Base-by-base conservation (phyloP, 1,140 invertebrate species). In the Rhyzopertha dominica region DNA sequence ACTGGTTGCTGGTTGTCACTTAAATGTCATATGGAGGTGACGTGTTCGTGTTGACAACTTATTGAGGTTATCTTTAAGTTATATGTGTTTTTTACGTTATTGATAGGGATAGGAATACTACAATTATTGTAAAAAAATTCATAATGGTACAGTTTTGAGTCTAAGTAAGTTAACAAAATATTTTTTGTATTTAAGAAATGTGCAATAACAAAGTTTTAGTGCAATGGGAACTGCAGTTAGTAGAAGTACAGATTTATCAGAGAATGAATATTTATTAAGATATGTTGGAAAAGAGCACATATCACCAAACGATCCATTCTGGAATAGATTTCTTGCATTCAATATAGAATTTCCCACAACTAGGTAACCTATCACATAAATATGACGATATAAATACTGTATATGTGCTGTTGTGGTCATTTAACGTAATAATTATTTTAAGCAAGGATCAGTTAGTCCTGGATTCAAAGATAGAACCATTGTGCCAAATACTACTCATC, bases 271-370 rank as follows among this genome's bases (percentile, higher is more conserved):
- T 59, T 70, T 97, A 20, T 72, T 77, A 39, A 74, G 76, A 38
- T 88, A 97, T 63, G 84, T 85, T 48, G 81, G 87, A 0, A 78
- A 79, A 31, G 81, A 90, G 49, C 63, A 81, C 9, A 87, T 98
- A 56, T 75, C 81, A n/a, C 74, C 80, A 16, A 91, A 93, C 70
- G 89, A 95, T 72, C 82, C 85, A 8, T 96, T 93, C 67, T 98
- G 95, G 95, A 91, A 91, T 64, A 81, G 84, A 51, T 76, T 98
- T 38, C 71, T 98, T 9, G 88, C 93, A 1, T 98, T 94, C 55
- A 90, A 93, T 56, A 85, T 96, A 50, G 78, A 79, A 30, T 76
- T 87, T 43, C 85, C 87, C 3, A 73, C 74, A 25, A 83, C 80
- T 43, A 79, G 79, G 78, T 90, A 76, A 69, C 77, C 74, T n/a